Percentiles rank a stretch among this genome's conserved stretches.
Conservation (phyloP, 2,888 invertebrate species). For the Melanophora roralis region DNA sequence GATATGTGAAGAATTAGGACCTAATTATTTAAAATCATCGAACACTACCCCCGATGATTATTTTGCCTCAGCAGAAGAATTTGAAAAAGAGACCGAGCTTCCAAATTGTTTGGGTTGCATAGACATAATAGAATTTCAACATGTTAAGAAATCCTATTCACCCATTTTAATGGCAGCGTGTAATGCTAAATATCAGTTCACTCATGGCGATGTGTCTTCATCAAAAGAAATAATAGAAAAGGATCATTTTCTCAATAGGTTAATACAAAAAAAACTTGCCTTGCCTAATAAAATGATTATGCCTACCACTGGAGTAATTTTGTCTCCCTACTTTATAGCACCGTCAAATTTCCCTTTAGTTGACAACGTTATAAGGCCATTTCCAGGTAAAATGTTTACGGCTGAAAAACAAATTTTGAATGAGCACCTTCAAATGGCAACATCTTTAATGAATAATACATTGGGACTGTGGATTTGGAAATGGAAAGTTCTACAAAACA, state of each 20-base stretch:
- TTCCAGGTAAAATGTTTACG: conserved; percentile 48
- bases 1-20: conserved; percentile 46
- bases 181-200: conserved; percentile 47
- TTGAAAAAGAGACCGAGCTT: conserved; percentile 32
- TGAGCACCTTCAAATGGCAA: conserved; percentile 34
- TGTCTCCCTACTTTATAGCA: conserved; percentile 49
- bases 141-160: conserved; percentile 40
- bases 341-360: conserved; percentile 46
- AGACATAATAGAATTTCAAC: conserved; percentile 45
- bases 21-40: conserved; percentile 16
- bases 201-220: conserved; percentile 30
- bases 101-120: conserved; percentile 55
- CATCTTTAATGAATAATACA: conserved; percentile 40
- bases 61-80: conserved; percentile 35
- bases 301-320: conserved; percentile 40
- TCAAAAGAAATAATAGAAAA: conserved; percentile 23
- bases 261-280: conserved; percentile 24
- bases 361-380: conserved; percentile 41
- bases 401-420: conserved; percentile 48
- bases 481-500: conserved; percentile 58
- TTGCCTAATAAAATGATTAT: conserved; percentile 48
- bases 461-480: conserved; percentile 48
- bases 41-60: conserved; percentile 31
- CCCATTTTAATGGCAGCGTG: conserved; percentile 45
- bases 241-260: conserved; percentile 34